Evolutionary conservation across 1,140 invertebrate species (phyloP).

Genomic region (Octopus sinensis): DNA sequence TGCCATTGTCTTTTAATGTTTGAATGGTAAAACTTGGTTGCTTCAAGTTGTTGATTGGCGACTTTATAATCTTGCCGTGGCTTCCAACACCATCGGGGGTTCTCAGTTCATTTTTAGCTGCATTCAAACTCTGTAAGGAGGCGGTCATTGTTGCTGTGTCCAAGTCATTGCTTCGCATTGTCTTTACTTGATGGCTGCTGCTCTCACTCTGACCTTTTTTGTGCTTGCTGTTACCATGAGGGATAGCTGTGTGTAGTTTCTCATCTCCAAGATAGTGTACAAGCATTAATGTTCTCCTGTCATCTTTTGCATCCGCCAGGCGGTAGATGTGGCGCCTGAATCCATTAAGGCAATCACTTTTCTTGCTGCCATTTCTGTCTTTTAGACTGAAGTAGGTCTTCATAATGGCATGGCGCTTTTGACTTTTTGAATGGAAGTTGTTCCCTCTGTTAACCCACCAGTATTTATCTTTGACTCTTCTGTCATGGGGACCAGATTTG

Average conservation of each 20-base stretch:
- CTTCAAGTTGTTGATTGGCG: no score
- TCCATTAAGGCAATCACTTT: slow-evolving; percentile 1
- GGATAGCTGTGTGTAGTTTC: not conserved
- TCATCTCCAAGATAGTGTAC: not conserved
- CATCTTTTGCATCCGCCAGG: not conserved
- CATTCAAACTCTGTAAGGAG: no score
- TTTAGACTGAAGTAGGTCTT: slow-evolving; percentile 1
- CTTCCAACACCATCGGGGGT: no score
- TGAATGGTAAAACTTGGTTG: no score
- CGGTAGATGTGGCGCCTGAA: not conserved
- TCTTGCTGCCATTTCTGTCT: not conserved
- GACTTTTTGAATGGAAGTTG: not conserved
- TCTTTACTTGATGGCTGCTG: no score
- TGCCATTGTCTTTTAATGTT: no score
- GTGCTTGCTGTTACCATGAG: not conserved
- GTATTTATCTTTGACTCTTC: not conserved
- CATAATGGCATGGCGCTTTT: not conserved
- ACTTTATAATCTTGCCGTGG: no score
- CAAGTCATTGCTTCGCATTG: no score
- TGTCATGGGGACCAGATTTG: not conserved
- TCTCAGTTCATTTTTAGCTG: no score
- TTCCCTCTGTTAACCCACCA: not conserved
- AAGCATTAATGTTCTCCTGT: not conserved
- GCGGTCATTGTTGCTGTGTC: no score
- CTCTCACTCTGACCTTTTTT: not conserved